Evolutionary conservation across 2,113 vertebrate species (phyloP).

Genomic region (Hystrix brachyura): DNA sequence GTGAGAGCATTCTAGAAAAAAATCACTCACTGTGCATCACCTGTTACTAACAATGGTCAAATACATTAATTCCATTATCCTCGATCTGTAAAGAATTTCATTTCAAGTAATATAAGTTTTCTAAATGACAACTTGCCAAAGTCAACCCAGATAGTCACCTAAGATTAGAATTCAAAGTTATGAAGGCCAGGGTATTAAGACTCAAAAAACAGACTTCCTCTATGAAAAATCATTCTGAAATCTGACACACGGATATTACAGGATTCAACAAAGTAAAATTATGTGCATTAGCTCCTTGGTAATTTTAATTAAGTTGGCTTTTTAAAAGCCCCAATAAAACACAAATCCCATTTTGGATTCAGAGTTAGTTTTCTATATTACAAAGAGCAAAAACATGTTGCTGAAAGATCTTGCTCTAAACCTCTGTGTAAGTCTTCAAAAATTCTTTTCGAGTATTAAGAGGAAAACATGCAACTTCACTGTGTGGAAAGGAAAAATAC

Average conservation of each 20-base stretch:
- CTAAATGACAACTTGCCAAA: conserved; percentile 36
- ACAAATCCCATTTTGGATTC: not conserved
- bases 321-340: conserved; percentile 20
- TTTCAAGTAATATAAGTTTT: not conserved
- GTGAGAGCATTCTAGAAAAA: not conserved
- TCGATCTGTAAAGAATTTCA: not conserved
- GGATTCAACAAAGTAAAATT: not conserved
- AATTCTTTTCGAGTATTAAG: not conserved
- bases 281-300: not conserved
- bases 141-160: not conserved
- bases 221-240: conserved; percentile 47
- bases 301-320: conserved; percentile 39
- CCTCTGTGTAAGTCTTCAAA: not conserved
- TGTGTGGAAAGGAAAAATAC: not conserved
- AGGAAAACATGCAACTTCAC: conserved; percentile 47
- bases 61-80: not conserved
- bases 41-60: conserved; percentile 10
- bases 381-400: conserved; percentile 20
- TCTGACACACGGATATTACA: not conserved
- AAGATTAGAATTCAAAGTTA: not conserved
- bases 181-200: not conserved
- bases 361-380: conserved; percentile 24
- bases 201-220: not conserved
- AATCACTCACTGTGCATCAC: not conserved
- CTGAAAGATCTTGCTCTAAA: not conserved